phyloP scores from a whole-genome alignment of 1,140 invertebrate species.

The Trinorchestia longiramus region DNA sequence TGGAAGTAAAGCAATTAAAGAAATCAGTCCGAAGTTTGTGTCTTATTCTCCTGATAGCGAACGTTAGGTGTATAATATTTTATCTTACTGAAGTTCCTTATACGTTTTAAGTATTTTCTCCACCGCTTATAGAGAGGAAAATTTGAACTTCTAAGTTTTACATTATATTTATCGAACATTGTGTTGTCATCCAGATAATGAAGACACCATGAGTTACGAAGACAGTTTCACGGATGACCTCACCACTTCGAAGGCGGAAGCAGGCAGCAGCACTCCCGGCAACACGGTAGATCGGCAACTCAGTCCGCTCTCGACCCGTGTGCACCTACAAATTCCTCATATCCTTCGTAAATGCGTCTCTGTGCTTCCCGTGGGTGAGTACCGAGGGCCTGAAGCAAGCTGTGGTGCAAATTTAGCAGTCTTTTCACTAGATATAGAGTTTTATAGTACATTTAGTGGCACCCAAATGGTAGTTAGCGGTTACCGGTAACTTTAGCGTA shows the following conservation, averaged over 20 bases:
- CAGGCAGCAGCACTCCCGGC: not conserved
- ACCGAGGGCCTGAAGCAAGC: not conserved
- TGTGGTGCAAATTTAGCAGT: no score
- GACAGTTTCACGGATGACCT: conserved; percentile 59
- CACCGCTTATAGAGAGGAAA: not conserved
- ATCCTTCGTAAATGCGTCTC: conserved; percentile 58
- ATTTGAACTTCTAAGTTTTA: not conserved
- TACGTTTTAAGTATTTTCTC: not conserved
- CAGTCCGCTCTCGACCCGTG: conserved; percentile 57
- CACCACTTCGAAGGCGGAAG: conserved; percentile 50
- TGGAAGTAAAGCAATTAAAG: not conserved
- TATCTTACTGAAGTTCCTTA: not conserved
- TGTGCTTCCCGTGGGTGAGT: not conserved
- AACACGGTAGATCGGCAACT: conserved; percentile 22
- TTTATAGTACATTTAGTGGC: no score
- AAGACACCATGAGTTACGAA: conserved; percentile 33
- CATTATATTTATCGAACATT: not conserved
- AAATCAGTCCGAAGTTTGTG: not conserved
- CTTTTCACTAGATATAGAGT: no score
- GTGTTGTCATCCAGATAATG: not conserved
- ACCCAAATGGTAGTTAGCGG: no score
- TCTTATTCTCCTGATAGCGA: not conserved
- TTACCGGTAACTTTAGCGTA: no score
- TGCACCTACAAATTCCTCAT: conserved; percentile 61
- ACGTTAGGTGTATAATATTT: not conserved